A percentile compares a stretch with the other conserved stretches of the same genome.
Conservation (phyloP, 2,113 vertebrate species). For the Forbesichthys papilliferus region DNA sequence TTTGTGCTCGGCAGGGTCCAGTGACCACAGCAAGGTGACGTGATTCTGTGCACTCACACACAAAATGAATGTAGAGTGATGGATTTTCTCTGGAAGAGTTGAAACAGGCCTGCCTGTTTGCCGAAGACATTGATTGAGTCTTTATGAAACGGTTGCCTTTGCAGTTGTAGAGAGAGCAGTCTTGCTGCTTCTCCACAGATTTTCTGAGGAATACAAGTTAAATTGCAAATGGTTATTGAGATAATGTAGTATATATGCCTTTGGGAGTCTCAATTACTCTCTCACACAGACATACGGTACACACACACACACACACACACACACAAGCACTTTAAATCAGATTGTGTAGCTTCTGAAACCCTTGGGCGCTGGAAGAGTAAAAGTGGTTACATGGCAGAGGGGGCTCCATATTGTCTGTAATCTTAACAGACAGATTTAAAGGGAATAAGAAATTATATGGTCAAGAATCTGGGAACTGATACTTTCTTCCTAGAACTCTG, state of each 20-base stretch:
- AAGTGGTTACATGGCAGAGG: no score
- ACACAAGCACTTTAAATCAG: not conserved
- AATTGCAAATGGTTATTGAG: conserved; percentile 21
- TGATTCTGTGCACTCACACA: conserved; percentile 13
- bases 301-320: not conserved
- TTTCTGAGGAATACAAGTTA: conserved; percentile 26
- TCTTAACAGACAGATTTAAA: no score
- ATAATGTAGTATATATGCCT: not conserved
- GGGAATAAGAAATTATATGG: no score
- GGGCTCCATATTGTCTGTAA: no score
- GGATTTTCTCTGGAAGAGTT: conserved; percentile 42
- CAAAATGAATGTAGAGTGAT: not conserved
- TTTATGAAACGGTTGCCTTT: conserved; percentile 37
- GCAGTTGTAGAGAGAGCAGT: conserved; percentile 15
- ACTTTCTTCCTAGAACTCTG: no score
- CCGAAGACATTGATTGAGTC: conserved; percentile 4
- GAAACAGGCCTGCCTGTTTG: no score
- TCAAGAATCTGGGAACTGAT: no score
- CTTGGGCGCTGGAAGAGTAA: no score
- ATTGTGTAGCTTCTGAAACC: no score
- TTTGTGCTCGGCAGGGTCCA: conserved; percentile 20
- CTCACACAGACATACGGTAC: not conserved
- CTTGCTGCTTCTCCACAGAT: not conserved
- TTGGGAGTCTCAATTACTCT: not conserved
- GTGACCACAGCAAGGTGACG: conserved; percentile 33